Evolutionary conservation across 2,113 vertebrate species (phyloP).

Genomic region (Anarrhichthys ocellatus): DNA sequence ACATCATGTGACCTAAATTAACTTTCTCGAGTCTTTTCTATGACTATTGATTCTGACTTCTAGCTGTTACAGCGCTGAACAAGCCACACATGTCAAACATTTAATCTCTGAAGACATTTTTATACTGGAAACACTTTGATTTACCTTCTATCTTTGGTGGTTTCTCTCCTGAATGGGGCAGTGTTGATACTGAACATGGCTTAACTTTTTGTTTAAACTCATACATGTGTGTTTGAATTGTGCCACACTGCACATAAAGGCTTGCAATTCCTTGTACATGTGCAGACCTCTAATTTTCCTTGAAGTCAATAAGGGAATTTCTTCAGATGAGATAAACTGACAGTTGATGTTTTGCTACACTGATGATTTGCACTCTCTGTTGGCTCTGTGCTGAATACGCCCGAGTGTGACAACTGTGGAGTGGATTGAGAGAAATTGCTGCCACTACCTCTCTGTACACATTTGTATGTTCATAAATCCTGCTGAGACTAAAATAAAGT

Average conservation of each 20-base stretch:
- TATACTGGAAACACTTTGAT: slow-evolving; percentile 36
- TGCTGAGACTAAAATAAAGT: slow-evolving; percentile 86
- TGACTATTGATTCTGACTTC: slow-evolving; percentile 15
- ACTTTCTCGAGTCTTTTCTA: slow-evolving; percentile 1
- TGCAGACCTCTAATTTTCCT: slow-evolving; percentile 10
- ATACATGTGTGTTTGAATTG: slow-evolving; percentile 21
- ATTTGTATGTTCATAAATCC: slow-evolving; percentile 76
- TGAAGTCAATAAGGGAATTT: slow-evolving; percentile 52
- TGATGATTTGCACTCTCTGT: slow-evolving; percentile 73
- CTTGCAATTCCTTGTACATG: slow-evolving; percentile 3
- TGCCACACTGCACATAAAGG: slow-evolving; percentile 21
- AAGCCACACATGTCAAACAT: slow-evolving; percentile 35
- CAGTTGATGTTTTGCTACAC: slow-evolving; percentile 78
- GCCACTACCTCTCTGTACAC: slow-evolving; percentile 85
- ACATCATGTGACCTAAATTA: slow-evolving; percentile 1
- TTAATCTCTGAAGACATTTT: slow-evolving; percentile 7
- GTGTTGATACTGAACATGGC: slow-evolving; percentile 43
- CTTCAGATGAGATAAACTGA: slow-evolving; percentile 68
- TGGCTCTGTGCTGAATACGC: slow-evolving; percentile 21
- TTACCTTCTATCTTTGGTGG: background rate
- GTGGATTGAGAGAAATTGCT: slow-evolving; percentile 60
- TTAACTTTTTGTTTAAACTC: slow-evolving; percentile 27
- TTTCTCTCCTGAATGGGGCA: background rate
- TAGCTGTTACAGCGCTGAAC: slow-evolving; percentile 10
- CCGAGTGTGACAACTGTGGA: slow-evolving; percentile 26